phyloP scores from a whole-genome alignment of 2,797 vertebrate species.

The Capromys pilorides region DNA sequence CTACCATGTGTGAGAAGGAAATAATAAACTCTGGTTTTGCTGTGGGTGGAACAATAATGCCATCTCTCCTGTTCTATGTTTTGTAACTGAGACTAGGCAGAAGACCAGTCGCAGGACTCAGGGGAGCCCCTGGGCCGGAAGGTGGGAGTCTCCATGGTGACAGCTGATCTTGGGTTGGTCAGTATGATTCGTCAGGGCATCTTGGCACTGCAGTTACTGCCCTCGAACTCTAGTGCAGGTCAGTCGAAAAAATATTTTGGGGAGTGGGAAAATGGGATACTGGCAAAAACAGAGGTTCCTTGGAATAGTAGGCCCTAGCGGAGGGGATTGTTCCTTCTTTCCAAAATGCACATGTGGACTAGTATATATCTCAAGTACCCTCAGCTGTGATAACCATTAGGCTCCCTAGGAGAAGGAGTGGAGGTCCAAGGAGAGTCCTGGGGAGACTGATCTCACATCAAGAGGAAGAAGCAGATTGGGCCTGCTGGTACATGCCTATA shows the following conservation, averaged over 20 bases:
- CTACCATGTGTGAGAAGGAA: neutral
- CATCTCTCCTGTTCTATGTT: neutral
- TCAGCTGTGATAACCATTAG: neutral
- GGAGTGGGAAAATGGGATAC: neutral
- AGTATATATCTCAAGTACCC: neutral
- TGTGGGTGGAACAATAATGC: neutral
- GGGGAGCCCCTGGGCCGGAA: constrained; percentile 88
- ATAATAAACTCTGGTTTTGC: neutral
- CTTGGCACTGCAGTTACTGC: constrained; percentile 95
- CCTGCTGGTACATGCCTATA: neutral
- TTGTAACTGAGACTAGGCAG: constrained; percentile 82
- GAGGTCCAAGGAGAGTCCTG: neutral
- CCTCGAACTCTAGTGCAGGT: constrained; percentile 98
- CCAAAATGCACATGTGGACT: neutral
- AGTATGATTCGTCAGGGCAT: constrained; percentile 98
- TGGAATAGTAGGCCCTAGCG: neutral
- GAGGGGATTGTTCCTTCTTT: constrained; percentile 45
- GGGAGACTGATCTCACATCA: neutral
- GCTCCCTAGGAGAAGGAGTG: neutral
- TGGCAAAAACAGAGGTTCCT: neutral
- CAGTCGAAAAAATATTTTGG: constrained; percentile 54
- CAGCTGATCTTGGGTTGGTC: constrained; percentile 96
- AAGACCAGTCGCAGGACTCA: constrained; percentile 83
- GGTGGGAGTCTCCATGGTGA: constrained; percentile 93
- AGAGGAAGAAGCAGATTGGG: neutral